phyloP scores from a whole-genome alignment of 2,888 invertebrate genomes.

The Eupsilia transversa region DNA sequence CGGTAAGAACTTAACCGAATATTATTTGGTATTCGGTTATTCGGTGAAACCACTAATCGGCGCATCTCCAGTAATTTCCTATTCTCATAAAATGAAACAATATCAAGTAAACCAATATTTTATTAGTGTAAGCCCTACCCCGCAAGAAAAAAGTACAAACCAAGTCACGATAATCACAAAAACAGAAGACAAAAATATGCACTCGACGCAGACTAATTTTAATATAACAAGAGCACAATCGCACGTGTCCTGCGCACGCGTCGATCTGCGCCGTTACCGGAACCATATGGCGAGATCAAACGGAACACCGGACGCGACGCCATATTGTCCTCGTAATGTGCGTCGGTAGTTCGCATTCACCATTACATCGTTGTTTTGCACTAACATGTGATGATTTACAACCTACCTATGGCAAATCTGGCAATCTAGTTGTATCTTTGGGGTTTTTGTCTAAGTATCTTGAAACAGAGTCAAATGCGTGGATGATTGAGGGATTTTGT shows the following conservation, averaged over 20 bases:
- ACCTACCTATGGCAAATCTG: background rate
- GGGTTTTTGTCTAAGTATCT: background rate
- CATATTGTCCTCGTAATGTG: slow-evolving; percentile 63
- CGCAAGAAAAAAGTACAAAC: background rate
- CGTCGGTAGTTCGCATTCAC: slow-evolving; percentile 45
- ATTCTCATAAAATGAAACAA: background rate
- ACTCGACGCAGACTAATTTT: slow-evolving; percentile 53
- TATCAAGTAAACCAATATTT: too few species aligned
- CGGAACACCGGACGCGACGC: slow-evolving; percentile 70
- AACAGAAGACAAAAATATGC: background rate
- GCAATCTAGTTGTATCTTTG: background rate
- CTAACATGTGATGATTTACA: background rate
- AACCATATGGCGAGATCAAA: slow-evolving; percentile 75
- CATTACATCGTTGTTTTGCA: slow-evolving; percentile 53
- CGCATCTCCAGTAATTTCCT: too few species aligned
- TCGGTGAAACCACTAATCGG: too few species aligned
- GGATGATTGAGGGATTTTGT: too few species aligned
- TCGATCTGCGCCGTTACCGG: slow-evolving; percentile 53
- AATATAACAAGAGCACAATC: slow-evolving; percentile 55
- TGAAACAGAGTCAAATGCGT: background rate
- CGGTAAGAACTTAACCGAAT: too few species aligned
- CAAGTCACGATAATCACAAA: background rate
- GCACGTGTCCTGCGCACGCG: slow-evolving; percentile 65
- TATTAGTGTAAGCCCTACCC: too few species aligned
- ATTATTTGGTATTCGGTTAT: too few species aligned